Conservation (phyloP, 1,140 invertebrate species). For the Drosophila gunungcola region DNA sequence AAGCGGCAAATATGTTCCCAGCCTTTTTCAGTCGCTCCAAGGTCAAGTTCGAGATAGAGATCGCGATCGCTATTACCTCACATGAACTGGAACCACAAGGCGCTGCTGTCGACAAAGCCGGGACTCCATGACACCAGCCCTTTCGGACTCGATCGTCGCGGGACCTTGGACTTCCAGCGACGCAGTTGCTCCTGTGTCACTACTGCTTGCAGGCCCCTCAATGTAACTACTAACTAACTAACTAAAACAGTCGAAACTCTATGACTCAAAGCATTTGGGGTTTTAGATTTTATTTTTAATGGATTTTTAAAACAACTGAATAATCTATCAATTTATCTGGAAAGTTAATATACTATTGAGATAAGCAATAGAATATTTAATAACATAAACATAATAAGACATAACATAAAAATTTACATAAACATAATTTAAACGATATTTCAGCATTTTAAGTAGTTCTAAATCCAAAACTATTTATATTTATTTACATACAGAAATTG, state of each 20-base stretch:
- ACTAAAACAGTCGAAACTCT: neutral
- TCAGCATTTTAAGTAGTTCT: too few relatives aligned
- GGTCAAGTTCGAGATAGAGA: constrained; percentile 61
- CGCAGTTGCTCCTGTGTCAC: constrained; percentile 39
- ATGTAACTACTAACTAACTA: too few relatives aligned
- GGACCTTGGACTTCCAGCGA: constrained; percentile 37
- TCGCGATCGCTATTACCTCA: constrained; percentile 39
- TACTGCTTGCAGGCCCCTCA: constrained; percentile 26
- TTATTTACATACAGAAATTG: too few relatives aligned
- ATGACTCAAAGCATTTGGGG: neutral
- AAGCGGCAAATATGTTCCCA: constrained; percentile 59
- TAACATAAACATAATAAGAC: too few relatives aligned
- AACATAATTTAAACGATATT: too few relatives aligned
- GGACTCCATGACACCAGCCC: constrained; percentile 1
- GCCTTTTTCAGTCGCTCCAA: constrained; percentile 45
- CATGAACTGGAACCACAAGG: constrained; percentile 70
- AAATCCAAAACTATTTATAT: too few relatives aligned
- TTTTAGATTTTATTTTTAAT: neutral
- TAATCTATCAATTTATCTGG: too few relatives aligned
- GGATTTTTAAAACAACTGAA: too few relatives aligned
- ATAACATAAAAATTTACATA: too few relatives aligned
- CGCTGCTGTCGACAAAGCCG: constrained; percentile 54
- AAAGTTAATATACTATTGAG: too few relatives aligned
- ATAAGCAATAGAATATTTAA: too few relatives aligned
- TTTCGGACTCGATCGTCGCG: neutral